These are phyloP conservation scores for Melipona beecheii DNA, from an alignment of 2,888 invertebrate species.

Conservation along the genomic window DNA sequence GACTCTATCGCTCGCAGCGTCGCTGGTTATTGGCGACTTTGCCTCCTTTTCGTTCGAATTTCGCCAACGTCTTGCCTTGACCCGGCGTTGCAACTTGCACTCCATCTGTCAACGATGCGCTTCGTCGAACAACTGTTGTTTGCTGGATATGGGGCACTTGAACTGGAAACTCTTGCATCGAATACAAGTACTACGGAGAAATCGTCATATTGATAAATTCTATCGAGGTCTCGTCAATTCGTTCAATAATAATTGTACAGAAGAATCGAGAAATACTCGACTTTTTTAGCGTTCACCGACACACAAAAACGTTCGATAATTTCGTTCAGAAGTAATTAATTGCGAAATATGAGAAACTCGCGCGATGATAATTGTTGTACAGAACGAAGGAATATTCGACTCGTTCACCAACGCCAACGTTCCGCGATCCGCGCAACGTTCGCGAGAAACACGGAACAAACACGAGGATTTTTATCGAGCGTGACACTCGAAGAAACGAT, in stretches of 20 bases:
- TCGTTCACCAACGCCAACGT: too few species aligned
- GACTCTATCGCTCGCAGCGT: constrained; percentile 30
- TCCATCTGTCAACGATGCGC: too few species aligned
- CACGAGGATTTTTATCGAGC: not conserved
- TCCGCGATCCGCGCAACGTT: not conserved
- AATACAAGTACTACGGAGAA: not conserved
- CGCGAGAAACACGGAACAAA: not conserved
- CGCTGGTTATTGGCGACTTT: not conserved
- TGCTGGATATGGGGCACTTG: not conserved
- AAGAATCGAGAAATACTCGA: not conserved
- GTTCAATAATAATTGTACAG: not conserved
- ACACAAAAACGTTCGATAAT: not conserved
- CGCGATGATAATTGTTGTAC: too few species aligned
- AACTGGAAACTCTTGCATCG: not conserved
- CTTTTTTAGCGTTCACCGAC: not conserved
- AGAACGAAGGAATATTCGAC: too few species aligned
- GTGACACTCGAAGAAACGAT: not conserved
- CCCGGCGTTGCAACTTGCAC: not conserved
- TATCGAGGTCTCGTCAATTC: not conserved
- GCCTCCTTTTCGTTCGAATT: not conserved
- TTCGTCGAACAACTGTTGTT: not conserved
- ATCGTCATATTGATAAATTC: not conserved
- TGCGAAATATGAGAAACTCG: too few species aligned
- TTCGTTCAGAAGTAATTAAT: not conserved
- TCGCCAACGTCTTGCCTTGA: not conserved